Evolutionary conservation across 1,140 invertebrate species (phyloP), one percentile per base, ranked within the genome.

Genomic region (Akabosia matsudoensis): DNA sequence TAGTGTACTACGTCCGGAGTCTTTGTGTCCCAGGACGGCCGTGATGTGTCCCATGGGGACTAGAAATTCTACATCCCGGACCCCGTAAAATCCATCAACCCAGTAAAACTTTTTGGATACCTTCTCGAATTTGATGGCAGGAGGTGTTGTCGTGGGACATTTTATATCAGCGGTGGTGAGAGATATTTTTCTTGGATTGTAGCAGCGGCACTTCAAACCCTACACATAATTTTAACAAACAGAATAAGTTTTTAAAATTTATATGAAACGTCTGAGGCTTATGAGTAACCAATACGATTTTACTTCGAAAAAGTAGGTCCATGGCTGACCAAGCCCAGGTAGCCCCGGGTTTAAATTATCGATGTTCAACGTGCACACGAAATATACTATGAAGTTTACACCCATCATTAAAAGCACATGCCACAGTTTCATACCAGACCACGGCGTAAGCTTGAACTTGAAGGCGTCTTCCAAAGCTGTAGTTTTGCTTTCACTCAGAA

Each of bases 311-410:
- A 67, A 67, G 31, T 34, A 75, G 28, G 22, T 56, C 33, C 31
- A 75, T 30, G 33, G 54, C 56, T 52, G n/a, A 22, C 30, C 61
- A 64, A 33, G 22, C 14, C 26, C 13, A 7, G 24, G 70, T 4
- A 22, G 33, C 18, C 74, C 76, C 16, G 76, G 76, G 16, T 74
- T 33, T 24, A 78, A 34, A 34, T 61, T 72, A 18, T 78, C 76
- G 18, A 22, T n/a, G 52, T 78, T 74, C 10, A 78, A 33, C 0
- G 73, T 75, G 0, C 74, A 34, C 16, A 74, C 16, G 18, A 75
- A 78, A 34, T 78, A 75, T 1, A 75, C 16, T 0, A 78, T 28
- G 24, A 30, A 33, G 24, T 78, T 37, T 0, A 64, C 0, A 2
- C 33, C 51, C 7, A 78, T 34, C 31, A 78, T 61, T 0, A 72